These are phyloP conservation scores for Varanus salvator DNA, from an alignment of 2,113 vertebrate species.

Conservation along the genomic window DNA sequence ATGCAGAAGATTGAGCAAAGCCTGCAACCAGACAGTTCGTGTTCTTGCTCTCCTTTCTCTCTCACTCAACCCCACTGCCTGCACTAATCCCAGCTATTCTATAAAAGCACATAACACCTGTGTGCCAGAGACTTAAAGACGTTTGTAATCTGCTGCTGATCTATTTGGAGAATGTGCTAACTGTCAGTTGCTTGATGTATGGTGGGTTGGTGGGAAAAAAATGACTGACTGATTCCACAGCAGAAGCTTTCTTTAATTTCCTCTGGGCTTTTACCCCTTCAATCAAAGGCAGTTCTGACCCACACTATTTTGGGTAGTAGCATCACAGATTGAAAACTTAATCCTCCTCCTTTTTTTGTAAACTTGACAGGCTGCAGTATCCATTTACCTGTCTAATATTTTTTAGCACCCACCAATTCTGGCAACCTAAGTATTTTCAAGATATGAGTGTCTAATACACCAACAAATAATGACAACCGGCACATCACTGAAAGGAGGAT, in stretches of 20 bases:
- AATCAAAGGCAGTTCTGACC: slow-evolving; percentile 61
- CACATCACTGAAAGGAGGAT: slow-evolving; percentile 40
- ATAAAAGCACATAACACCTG: slow-evolving; percentile 60
- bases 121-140: slow-evolving; percentile 59
- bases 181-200: slow-evolving; percentile 63
- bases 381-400: slow-evolving; percentile 70
- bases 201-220: background rate
- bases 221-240: slow-evolving; percentile 53
- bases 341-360: slow-evolving; percentile 48
- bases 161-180: slow-evolving; percentile 63
- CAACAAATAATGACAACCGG: slow-evolving; percentile 69
- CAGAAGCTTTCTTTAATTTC: slow-evolving; percentile 68
- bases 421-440: slow-evolving; percentile 64
- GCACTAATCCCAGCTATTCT: slow-evolving; percentile 55
- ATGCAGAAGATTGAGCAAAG: slow-evolving; percentile 10
- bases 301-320: slow-evolving; percentile 53
- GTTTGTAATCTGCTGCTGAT: slow-evolving; percentile 60
- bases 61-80: background rate
- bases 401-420: slow-evolving; percentile 51
- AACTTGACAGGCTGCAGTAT: slow-evolving; percentile 67
- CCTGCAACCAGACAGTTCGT: background rate
- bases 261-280: slow-evolving; percentile 50
- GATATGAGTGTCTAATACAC: slow-evolving; percentile 57
- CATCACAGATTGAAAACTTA: slow-evolving; percentile 63
- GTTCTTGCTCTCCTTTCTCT: slow-evolving; percentile 20